These are phyloP conservation scores for Himalopsyche anomala DNA, from an alignment of 2,888 invertebrate species.

Conservation along the genomic window DNA sequence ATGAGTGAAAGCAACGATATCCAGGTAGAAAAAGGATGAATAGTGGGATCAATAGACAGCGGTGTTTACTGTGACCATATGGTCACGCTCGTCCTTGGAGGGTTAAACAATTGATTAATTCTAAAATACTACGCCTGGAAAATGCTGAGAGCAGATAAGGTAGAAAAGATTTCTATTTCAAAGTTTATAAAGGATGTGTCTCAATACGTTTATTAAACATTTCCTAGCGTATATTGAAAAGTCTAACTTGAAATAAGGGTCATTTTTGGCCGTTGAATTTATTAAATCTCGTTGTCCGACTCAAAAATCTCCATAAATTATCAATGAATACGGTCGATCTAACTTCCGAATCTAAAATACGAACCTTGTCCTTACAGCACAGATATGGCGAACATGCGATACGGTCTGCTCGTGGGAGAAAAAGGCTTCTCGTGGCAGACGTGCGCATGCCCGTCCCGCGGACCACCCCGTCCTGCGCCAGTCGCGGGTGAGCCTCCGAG, in stretches of 20 bases:
- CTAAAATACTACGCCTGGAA: no score
- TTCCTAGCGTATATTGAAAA: no score
- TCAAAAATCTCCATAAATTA: slow-evolving; percentile 7
- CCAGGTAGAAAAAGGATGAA: no score
- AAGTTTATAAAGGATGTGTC: no score
- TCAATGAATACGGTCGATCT: slow-evolving; percentile 2
- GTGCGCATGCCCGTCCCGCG: slow-evolving; percentile 26
- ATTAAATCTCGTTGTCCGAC: not conserved
- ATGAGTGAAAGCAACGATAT: no score
- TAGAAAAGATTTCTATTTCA: no score
- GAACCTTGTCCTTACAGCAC: not conserved
- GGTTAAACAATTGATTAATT: no score
- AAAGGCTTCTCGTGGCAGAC: not conserved
- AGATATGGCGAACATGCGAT: not conserved
- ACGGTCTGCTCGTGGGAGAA: not conserved
- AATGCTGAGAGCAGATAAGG: no score
- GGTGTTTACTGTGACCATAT: no score
- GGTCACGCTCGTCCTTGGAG: no score
- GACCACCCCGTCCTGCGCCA: slow-evolving; percentile 30
- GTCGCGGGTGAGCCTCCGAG: slow-evolving; percentile 31
- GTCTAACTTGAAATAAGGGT: not conserved
- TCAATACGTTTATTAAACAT: no score
- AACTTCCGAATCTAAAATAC: not conserved
- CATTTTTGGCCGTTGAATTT: not conserved
- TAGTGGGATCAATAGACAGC: no score